Percentiles rank a stretch among this genome's conserved stretches.
These are phyloP conservation scores for Setipinna tenuifilis DNA, from an alignment of 2,797 vertebrate genomes.

Conservation along the genomic window DNA sequence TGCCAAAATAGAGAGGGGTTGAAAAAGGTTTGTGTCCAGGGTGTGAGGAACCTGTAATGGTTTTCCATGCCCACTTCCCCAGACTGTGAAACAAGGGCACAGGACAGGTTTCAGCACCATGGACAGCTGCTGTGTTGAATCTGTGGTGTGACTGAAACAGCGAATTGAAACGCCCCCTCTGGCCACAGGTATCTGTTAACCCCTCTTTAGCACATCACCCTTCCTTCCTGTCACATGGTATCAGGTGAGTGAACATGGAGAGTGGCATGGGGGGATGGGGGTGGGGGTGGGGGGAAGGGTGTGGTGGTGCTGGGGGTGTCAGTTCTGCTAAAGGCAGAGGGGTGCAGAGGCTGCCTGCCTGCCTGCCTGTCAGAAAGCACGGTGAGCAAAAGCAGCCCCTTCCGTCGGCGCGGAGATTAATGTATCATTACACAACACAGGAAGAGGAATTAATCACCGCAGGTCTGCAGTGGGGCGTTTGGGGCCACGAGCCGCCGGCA, in stretches of 20 bases:
- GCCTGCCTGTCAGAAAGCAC: neutral
- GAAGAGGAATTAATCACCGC: slow-evolving; percentile 63
- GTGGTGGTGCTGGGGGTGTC: neutral
- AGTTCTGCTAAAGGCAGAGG: neutral
- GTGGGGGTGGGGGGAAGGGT: slow-evolving; percentile 39
- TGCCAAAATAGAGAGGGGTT: no score
- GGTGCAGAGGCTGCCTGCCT: neutral
- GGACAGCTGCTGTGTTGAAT: no score
- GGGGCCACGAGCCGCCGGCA: neutral
- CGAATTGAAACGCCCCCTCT: slow-evolving; percentile 10
- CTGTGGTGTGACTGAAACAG: neutral
- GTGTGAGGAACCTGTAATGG: no score
- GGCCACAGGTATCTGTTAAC: neutral
- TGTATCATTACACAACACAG: slow-evolving; percentile 60
- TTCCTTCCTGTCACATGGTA: slow-evolving; percentile 36
- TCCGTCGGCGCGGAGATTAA: slow-evolving; percentile 62
- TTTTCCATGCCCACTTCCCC: no score
- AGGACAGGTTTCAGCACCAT: neutral
- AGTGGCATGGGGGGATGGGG: slow-evolving; percentile 45
- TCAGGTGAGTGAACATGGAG: slow-evolving; percentile 53
- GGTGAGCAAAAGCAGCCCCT: slow-evolving; percentile 11
- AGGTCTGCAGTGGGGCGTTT: neutral
- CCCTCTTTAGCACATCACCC: neutral
- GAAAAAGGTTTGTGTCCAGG: no score
- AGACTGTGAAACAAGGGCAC: slow-evolving; percentile 8